A percentile compares a stretch with the other conserved stretches of the same genome.
These are phyloP conservation scores for Orussus abietinus DNA, from an alignment of 1,140 invertebrate species.

Conservation along the genomic window DNA sequence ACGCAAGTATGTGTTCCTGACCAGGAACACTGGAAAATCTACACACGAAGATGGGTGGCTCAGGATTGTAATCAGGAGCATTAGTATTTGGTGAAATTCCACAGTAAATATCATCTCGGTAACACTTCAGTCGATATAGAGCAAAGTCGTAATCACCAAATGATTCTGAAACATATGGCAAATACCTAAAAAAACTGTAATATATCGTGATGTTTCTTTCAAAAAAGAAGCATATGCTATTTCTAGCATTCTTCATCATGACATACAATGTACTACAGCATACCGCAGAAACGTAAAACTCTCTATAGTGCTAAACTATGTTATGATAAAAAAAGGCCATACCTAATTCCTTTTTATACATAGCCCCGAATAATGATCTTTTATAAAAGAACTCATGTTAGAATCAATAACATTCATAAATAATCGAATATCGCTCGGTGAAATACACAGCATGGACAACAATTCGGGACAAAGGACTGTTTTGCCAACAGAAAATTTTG, in stretches of 20 bases:
- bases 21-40: slow-evolving; percentile 50
- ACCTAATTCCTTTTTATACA: neutral
- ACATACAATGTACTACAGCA: too few species aligned
- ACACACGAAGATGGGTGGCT: slow-evolving; percentile 48
- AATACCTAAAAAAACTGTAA: neutral
- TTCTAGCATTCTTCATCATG: too few species aligned
- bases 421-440: neutral
- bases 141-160: slow-evolving; percentile 39
- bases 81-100: slow-evolving; percentile 41
- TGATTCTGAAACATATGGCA: slow-evolving; percentile 26
- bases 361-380: neutral
- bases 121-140: slow-evolving; percentile 40
- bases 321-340: slow-evolving; percentile 5
- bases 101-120: slow-evolving; percentile 36
- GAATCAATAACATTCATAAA: neutral
- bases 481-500: too few species aligned
- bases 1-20: slow-evolving; percentile 67
- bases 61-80: slow-evolving; percentile 27
- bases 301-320: slow-evolving; percentile 1
- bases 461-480: too few species aligned
- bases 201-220: neutral
- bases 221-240: slow-evolving; percentile 1
- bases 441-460: neutral
- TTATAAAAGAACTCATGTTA: neutral
- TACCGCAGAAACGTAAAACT: neutral